Base-by-base conservation (phyloP, 2,797 vertebrate species). In the Clarias pachynema region DNA sequence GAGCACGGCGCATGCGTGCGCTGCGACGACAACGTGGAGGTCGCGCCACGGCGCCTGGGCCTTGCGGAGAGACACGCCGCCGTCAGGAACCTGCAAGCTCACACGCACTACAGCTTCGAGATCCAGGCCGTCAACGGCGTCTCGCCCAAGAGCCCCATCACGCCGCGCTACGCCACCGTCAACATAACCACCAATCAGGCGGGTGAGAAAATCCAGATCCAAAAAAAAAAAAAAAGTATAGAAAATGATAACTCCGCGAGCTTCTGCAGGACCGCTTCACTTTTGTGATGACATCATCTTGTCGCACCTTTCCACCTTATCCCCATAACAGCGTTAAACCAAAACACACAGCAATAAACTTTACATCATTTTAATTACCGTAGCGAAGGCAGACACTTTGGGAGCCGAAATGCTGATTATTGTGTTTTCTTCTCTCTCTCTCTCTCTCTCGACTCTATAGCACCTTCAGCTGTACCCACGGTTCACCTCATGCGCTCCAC, bases 101-200 rank as follows among this genome's bases (percentile, higher is more conserved):
- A 99, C 93, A 99, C 98, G 0, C 97, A 96, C 91, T 99, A 99
- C 93, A 98, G 97, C 89, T 99, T 99, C 0, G 98, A 99, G 95
- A 96, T 99, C 91, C 98, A 99, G 91, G 98, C 97, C 0, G 98
- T 99, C 89, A 99, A 99, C 0, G 97, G 98, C 0, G 97, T 99
- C 49, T 99, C 98, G 0, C 96, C 87, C 94, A 99, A 98, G 90
- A 98, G 94, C 89, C 95, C 96, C 49, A 88, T 93, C 85, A 88
- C 96, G 0, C 98, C 97, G 7, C 96, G 95, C 86, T 99, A 97
- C 0, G 95, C 97, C 44, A 96, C 97, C 0, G 98, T 99, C 93
- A 99, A 99, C 92, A 99, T 99, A 94, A 99, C 98, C 92, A 99
- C 98, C 92, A 99, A 99, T 93, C 98, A 97, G 90, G 96, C 96